Percentiles rank a stretch among this genome's conserved stretches.
Evolutionary conservation across 2,797 vertebrate genomes (phyloP).

Genomic region (Caiman crocodilus): DNA sequence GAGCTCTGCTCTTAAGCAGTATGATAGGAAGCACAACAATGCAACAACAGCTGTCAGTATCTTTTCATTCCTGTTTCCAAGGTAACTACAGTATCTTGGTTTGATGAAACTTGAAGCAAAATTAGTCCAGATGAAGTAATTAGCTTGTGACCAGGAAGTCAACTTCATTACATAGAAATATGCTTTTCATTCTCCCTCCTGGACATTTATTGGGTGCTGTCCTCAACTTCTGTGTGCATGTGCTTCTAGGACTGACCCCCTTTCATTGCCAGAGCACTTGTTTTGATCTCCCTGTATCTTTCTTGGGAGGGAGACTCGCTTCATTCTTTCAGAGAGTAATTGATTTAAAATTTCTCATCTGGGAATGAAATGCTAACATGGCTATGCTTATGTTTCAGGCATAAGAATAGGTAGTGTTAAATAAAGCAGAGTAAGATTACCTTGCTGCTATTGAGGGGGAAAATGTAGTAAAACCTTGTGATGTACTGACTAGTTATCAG

Average conservation of each 20-base stretch:
- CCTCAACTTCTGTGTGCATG: neutral
- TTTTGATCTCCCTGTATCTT: accelerated
- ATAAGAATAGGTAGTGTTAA: neutral
- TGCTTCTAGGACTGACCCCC: neutral
- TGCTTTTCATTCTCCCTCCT: neutral
- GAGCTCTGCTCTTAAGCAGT: neutral
- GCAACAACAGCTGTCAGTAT: neutral
- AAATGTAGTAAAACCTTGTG: neutral
- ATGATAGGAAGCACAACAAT: neutral
- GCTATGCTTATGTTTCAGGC: neutral
- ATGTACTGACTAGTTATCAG: accelerated
- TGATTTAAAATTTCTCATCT: neutral
- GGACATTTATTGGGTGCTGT: neutral
- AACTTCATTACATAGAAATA: neutral
- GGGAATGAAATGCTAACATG: neutral
- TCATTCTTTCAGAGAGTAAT: neutral
- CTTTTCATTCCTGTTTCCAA: constrained; percentile 27
- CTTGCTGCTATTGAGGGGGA: accelerated
- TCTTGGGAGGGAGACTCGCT: neutral
- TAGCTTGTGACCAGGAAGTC: constrained; percentile 31
- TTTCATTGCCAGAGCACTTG: neutral
- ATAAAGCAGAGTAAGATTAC: neutral
- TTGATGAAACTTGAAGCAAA: neutral
- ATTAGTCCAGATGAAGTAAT: neutral
- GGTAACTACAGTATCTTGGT: neutral